These are phyloP conservation scores for Candoia aspera DNA, from an alignment of 2,113 vertebrate genomes.

Conservation along the genomic window DNA sequence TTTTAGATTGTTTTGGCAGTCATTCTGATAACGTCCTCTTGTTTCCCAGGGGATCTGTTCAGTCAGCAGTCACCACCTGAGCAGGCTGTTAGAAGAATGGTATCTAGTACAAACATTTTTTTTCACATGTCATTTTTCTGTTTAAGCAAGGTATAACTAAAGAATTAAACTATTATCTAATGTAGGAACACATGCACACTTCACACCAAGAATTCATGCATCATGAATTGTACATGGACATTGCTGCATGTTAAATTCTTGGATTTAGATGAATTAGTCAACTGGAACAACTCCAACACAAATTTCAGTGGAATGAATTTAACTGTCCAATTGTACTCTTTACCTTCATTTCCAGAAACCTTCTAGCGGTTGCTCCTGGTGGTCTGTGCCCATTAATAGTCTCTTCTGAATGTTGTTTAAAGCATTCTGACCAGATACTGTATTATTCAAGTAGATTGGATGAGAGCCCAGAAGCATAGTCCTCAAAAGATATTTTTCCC, in stretches of 20 bases:
- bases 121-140: not conserved
- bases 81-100: not conserved
- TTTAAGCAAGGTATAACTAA: not conserved
- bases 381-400: not conserved
- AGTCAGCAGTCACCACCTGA: not conserved
- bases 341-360: not conserved
- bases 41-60: not conserved
- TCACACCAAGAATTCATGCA: not conserved
- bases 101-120: not conserved
- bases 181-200: not conserved
- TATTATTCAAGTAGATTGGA: constrained; percentile 9
- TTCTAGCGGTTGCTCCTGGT: not conserved
- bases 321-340: not conserved
- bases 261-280: not conserved
- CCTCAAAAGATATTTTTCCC: not conserved
- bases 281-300: not conserved
- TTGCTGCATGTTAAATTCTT: not conserved
- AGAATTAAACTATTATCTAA: not conserved
- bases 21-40: not conserved
- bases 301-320: not conserved
- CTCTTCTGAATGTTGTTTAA: not conserved
- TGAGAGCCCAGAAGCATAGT: not conserved
- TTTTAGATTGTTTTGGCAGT: not conserved
- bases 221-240: no score
- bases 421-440: not conserved